A percentile compares a stretch with the other conserved stretches of the same genome.
Evolutionary conservation across 1,140 invertebrate genomes (phyloP).

Genomic region (Pseudomyrmex dendroicus): DNA sequence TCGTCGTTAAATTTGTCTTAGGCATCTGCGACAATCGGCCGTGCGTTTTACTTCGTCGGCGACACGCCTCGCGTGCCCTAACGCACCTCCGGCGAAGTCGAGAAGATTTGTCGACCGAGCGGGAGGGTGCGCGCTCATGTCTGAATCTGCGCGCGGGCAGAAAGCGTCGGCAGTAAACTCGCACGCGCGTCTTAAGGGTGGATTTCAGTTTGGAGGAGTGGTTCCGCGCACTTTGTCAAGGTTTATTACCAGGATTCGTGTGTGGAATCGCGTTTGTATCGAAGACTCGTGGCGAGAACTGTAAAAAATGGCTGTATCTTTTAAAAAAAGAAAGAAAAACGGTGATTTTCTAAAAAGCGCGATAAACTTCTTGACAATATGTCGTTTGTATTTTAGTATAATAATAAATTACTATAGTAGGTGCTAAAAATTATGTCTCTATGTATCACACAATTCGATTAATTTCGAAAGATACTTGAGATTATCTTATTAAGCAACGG

Average conservation of each 20-base stretch:
- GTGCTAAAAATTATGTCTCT: too few species aligned
- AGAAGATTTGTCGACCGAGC: constrained; percentile 73
- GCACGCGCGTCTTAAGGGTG: constrained; percentile 33
- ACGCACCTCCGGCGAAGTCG: constrained; percentile 63
- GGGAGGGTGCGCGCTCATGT: constrained; percentile 68
- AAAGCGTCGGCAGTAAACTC: constrained; percentile 42
- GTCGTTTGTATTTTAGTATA: too few species aligned
- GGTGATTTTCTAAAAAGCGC: too few species aligned
- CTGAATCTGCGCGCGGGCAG: constrained; percentile 36
- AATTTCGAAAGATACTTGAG: too few species aligned
- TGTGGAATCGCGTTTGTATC: background rate
- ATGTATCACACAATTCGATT: too few species aligned
- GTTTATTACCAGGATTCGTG: constrained; percentile 7
- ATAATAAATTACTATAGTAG: too few species aligned
- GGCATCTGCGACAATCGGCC: constrained; percentile 61
- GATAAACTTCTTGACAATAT: too few species aligned
- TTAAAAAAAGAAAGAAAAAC: background rate
- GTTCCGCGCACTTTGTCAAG: constrained; percentile 30
- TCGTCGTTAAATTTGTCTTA: constrained; percentile 63
- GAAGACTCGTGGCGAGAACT: background rate
- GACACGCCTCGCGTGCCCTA: constrained; percentile 39
- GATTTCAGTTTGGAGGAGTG: constrained; percentile 39
- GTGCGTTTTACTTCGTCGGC: constrained; percentile 55
- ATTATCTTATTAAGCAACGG: background rate
- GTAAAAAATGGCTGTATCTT: background rate